These are phyloP conservation scores for Lophura nycthemera DNA, from an alignment of 2,113 vertebrate genomes.

Conservation along the genomic window DNA sequence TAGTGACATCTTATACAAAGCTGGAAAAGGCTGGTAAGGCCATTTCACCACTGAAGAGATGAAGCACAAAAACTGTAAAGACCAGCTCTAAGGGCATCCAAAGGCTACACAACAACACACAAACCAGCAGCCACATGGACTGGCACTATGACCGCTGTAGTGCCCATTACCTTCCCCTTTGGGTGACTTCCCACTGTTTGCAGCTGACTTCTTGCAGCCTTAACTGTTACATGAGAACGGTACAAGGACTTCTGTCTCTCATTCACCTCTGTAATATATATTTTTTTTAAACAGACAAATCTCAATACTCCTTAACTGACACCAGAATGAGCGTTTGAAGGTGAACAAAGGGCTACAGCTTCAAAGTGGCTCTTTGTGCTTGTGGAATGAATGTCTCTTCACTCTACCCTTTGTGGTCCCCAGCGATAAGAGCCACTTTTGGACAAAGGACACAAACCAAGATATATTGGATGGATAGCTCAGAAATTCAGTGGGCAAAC, in stretches of 20 bases:
- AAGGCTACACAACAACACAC: not conserved
- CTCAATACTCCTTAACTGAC: slow-evolving; percentile 37
- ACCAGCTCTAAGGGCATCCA: not conserved
- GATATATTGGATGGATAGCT: not conserved
- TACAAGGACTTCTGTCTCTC: not conserved
- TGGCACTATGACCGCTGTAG: not conserved
- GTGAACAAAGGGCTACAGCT: not conserved
- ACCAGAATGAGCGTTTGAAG: slow-evolving; percentile 17
- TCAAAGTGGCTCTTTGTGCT: slow-evolving; percentile 52
- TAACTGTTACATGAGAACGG: not conserved
- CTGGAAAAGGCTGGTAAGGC: not conserved
- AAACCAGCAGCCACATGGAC: not conserved
- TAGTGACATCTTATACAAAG: not conserved
- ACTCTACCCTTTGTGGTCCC: slow-evolving; percentile 9
- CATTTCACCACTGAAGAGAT: not conserved
- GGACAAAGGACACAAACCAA: not conserved
- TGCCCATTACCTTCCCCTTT: not conserved
- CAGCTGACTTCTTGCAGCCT: not conserved
- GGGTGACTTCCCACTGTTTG: not conserved
- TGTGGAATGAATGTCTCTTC: slow-evolving; percentile 14
- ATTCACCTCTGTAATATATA: not conserved
- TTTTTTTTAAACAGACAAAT: not conserved
- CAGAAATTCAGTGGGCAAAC: not conserved
- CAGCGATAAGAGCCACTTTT: not conserved
- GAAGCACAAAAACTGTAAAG: not conserved